Evolutionary conservation across 1,140 invertebrate species (phyloP).

Genomic region (Asobara japonica): DNA sequence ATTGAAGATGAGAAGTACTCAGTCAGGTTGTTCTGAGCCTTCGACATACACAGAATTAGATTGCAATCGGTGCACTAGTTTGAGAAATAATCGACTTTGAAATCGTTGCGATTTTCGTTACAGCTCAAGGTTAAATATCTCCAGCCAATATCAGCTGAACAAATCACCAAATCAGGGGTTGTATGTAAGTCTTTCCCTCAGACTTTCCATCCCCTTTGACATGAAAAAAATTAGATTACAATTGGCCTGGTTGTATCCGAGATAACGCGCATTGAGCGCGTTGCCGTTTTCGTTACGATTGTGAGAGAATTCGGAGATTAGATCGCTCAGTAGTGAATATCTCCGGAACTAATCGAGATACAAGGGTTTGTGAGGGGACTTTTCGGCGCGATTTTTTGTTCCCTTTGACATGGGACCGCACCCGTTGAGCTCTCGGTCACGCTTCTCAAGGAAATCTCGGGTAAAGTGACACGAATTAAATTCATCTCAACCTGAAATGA

Average conservation of each 20-base stretch:
- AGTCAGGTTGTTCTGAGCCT: too few species aligned
- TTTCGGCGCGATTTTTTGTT: background rate
- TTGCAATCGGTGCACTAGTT: background rate
- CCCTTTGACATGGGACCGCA: background rate
- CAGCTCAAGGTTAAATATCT: too few species aligned
- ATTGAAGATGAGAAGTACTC: too few species aligned
- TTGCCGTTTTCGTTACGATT: background rate
- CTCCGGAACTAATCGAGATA: background rate
- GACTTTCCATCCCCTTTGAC: too few species aligned
- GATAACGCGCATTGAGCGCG: background rate
- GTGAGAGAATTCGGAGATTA: too few species aligned
- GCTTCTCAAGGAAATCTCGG: background rate
- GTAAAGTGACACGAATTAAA: background rate
- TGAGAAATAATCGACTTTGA: background rate
- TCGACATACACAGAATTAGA: background rate
- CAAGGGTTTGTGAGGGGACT: background rate
- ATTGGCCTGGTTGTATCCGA: background rate
- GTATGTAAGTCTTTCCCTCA: too few species aligned
- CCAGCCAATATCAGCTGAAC: too few species aligned
- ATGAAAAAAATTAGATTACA: background rate
- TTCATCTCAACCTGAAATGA: constrained; percentile 5
- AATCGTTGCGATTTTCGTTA: background rate
- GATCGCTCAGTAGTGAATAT: background rate
- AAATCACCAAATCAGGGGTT: too few species aligned
- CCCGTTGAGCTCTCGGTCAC: background rate